Percentiles rank a stretch among this genome's conserved stretches.
Evolutionary conservation across 2,113 vertebrate genomes (phyloP).

Genomic region (Vulpes vulpes): DNA sequence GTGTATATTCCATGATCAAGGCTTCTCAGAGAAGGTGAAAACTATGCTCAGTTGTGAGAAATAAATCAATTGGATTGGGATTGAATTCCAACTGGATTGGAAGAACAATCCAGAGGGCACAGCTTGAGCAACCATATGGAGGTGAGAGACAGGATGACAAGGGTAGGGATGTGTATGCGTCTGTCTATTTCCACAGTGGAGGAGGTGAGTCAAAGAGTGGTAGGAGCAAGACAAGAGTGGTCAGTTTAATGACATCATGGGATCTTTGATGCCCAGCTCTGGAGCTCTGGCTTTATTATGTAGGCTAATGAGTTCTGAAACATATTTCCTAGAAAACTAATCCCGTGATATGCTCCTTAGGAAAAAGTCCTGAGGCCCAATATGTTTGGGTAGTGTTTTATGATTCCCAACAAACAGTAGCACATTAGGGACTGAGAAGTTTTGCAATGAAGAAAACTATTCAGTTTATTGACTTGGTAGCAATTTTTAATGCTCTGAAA

Average conservation of each 20-base stretch:
- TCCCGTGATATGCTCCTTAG: background rate
- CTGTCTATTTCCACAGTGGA: background rate
- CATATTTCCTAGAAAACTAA: background rate
- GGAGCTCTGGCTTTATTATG: background rate
- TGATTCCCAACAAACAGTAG: background rate
- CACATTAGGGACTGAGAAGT: background rate
- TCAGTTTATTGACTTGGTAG: background rate
- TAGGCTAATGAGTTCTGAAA: background rate
- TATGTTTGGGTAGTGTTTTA: background rate
- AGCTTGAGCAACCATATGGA: background rate
- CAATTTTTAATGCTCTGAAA: background rate
- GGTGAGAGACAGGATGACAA: background rate
- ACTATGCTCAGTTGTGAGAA: background rate
- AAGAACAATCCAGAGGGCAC: background rate
- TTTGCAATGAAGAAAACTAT: background rate
- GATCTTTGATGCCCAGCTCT: background rate
- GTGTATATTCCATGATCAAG: background rate
- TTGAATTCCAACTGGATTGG: background rate
- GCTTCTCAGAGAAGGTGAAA: background rate
- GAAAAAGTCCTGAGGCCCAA: background rate
- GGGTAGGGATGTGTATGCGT: accelerated
- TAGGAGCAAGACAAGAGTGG: background rate
- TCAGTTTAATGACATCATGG: background rate
- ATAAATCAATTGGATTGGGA: background rate
- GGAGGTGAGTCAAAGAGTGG: background rate